Conservation (phyloP, 2,888 invertebrate species). For the Scaptomyza caliginosa region DNA sequence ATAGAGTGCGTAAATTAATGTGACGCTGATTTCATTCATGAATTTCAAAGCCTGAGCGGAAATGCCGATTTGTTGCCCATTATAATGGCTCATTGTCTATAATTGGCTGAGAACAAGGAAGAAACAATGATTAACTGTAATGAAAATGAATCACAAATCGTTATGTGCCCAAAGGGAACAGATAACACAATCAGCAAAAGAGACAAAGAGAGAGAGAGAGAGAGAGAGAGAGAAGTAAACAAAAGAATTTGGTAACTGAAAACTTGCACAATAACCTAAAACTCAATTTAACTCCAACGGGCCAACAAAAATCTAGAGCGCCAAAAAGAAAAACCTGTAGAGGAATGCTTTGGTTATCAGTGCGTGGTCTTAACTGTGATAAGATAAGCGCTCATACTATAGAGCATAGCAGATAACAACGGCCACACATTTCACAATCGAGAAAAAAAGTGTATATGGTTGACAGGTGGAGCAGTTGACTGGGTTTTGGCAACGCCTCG, state of each 20-base stretch:
- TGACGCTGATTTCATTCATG: conserved; percentile 55
- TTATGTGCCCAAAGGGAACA: conserved; percentile 53
- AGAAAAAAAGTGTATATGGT: conserved; percentile 10
- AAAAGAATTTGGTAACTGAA: conserved; percentile 49
- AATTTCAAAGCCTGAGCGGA: conserved; percentile 49
- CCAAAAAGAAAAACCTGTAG: conserved; percentile 19
- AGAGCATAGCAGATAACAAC: conserved; percentile 60
- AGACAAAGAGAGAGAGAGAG: not conserved
- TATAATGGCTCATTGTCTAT: conserved; percentile 68
- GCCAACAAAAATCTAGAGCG: conserved; percentile 45
- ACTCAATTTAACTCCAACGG: conserved; percentile 10
- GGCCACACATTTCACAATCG: conserved; percentile 72
- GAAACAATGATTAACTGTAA: conserved; percentile 64
- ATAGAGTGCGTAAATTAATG: conserved; percentile 35
- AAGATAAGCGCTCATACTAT: conserved; percentile 39
- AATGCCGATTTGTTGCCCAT: conserved; percentile 40
- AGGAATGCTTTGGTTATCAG: conserved; percentile 64
- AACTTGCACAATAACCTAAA: conserved; percentile 59
- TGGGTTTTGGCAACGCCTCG: conserved; percentile 66
- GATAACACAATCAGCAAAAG: conserved; percentile 11
- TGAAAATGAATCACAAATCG: conserved; percentile 68
- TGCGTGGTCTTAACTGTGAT: conserved; percentile 51
- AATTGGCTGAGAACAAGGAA: conserved; percentile 37
- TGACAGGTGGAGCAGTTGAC: conserved; percentile 55
- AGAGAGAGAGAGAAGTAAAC: conserved; percentile 39